phyloP scores from a whole-genome alignment of 2,113 vertebrate species.

The Crotophaga sulcirostris region DNA sequence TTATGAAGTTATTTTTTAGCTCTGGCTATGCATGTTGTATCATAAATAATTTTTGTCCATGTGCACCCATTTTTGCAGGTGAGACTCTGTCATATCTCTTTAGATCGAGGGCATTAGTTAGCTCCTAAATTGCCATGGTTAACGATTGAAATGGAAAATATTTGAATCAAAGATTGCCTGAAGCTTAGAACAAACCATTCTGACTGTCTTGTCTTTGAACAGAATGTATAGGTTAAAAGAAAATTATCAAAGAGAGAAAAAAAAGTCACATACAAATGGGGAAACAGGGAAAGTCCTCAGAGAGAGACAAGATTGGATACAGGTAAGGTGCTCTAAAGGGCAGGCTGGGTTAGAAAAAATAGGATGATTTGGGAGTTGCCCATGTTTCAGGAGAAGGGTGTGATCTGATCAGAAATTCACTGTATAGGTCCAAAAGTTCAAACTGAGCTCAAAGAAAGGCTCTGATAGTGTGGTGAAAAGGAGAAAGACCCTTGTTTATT shows the following conservation, averaged over 20 bases:
- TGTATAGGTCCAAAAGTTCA: not conserved
- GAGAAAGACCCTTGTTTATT: not conserved
- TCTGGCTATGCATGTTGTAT: not conserved
- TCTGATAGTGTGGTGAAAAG: not conserved
- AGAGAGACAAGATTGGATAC: not conserved
- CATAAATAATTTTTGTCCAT: not conserved
- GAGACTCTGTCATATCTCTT: not conserved
- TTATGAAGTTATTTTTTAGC: not conserved
- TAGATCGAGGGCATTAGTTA: not conserved
- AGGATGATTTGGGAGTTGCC: not conserved
- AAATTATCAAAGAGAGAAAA: not conserved
- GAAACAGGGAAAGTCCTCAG: not conserved
- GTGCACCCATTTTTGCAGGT: not conserved
- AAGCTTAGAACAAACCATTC: not conserved
- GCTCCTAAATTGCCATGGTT: not conserved
- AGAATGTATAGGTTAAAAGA: not conserved
- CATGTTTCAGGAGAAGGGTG: not conserved
- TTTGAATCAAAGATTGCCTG: not conserved
- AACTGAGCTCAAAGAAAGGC: not conserved
- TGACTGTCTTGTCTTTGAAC: not conserved
- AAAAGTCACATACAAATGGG: not conserved
- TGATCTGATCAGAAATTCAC: not conserved
- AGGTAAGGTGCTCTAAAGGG: not conserved
- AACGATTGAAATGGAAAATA: not conserved
- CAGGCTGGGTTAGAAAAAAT: not conserved